Base-by-base conservation (phyloP, 2,888 invertebrate genomes). In the Eupithecia dodoneata region DNA sequence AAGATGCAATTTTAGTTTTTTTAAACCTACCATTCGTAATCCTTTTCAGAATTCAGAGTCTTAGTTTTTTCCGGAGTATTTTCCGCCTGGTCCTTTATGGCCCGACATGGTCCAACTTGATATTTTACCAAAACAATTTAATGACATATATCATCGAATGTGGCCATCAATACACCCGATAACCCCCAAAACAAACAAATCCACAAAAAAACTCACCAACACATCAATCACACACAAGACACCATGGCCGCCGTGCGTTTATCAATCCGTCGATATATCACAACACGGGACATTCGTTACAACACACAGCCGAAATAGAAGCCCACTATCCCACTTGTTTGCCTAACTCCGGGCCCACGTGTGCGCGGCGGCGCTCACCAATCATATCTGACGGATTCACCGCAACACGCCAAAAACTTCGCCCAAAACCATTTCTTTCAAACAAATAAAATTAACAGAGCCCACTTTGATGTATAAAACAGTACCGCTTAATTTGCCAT, bases 361-460 rank as follows among this genome's bases (percentile, higher is more conserved):
- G 88, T 88, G 88, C 77, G 84, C 86, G 85, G 85, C 73, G 80
- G 86, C 86, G 85, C 87, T 82, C 85, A 87, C 90, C 87, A 88
- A 87, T 88, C 88, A 90, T 89, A 86, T 91, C 90, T 91, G 91
- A 89, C 89, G 89, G 79, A 71, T 75, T 55, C 73, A 74, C 73
- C 72, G 72, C 76, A 49, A 77, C 73, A 78, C 72, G 73, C 79
- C 77, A 78, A 75, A 77, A 81, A 76, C 77, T 79, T 74, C 76
- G 67, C 69, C 75, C 73, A 73, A 80, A 70, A 41, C 76, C 80
- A 81, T 82, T 82, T 81, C 81, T 84, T 82, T 78, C 83, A 86
- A 87, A 85, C 84, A 85, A 87, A 86, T 85, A 83, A 81, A 82
- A 84, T 79, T 81, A 78, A 71, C 78, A 72, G 71, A 79, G 79